Percentiles rank a stretch among this genome's conserved stretches.
These are phyloP conservation scores for Parazoanthus swiftii DNA, from an alignment of 92 coral and sea anemone genomes.

Conservation along the genomic window DNA sequence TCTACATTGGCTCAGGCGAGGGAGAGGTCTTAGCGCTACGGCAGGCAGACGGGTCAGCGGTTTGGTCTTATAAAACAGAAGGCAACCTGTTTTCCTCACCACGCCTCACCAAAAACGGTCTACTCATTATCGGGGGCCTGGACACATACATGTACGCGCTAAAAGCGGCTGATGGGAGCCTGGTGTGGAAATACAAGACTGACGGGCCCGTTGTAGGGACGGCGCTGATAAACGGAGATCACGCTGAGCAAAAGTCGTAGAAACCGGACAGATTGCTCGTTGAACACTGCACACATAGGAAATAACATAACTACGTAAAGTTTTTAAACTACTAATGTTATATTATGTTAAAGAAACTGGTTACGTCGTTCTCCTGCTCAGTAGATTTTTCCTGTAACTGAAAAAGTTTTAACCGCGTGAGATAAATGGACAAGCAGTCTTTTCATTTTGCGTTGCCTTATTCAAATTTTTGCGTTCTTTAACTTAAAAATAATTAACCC, in stretches of 20 bases:
- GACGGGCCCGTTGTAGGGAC: constrained; percentile 94
- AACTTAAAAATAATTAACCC: too few species aligned
- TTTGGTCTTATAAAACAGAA: constrained; percentile 82
- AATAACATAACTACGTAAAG: too few species aligned
- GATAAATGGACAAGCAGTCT: too few species aligned
- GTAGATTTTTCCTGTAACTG: too few species aligned
- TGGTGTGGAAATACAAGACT: constrained; percentile 90
- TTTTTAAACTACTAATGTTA: too few species aligned
- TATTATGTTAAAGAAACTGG: too few species aligned
- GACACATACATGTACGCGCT: constrained; percentile 83
- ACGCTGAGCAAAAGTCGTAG: constrained; percentile 63
- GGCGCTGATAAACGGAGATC: constrained; percentile 64
- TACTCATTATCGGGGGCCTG: constrained; percentile 79
- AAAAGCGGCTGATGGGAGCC: constrained; percentile 62
- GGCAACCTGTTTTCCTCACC: constrained; percentile 83
- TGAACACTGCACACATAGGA: too few species aligned
- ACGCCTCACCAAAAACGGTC: constrained; percentile 73
- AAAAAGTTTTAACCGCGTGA: too few species aligned
- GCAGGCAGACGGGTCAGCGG: constrained; percentile 74
- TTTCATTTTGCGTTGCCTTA: too few species aligned
- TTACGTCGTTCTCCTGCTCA: too few species aligned
- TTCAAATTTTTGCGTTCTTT: too few species aligned
- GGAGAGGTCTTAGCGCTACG: constrained; percentile 84
- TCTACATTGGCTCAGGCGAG: constrained; percentile 87
- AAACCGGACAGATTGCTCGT: too few species aligned